These are phyloP conservation scores for Oenanthe oenanthe DNA, from an alignment of 2,113 vertebrate genomes.

Conservation along the genomic window DNA sequence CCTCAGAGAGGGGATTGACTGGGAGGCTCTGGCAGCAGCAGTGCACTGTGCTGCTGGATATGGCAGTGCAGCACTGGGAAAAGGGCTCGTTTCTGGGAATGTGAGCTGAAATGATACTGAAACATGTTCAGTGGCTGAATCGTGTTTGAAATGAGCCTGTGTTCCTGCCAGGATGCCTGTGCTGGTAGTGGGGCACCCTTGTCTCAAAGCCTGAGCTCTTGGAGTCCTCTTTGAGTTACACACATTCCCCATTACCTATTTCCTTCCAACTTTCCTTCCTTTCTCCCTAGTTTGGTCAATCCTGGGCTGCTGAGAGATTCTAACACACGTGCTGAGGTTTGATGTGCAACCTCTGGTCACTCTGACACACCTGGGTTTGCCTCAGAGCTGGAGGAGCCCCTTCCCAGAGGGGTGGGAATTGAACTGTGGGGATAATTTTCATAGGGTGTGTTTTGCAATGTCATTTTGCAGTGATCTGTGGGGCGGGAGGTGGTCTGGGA, in stretches of 20 bases:
- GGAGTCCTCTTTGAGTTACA: background rate
- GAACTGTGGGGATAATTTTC: background rate
- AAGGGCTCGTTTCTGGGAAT: background rate
- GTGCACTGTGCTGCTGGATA: background rate
- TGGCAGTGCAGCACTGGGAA: rapidly evolving
- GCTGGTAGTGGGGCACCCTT: background rate
- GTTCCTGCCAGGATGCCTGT: background rate
- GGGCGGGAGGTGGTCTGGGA: background rate
- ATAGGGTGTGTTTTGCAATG: background rate
- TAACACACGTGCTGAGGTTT: rapidly evolving
- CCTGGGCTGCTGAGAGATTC: background rate
- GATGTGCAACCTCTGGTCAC: rapidly evolving
- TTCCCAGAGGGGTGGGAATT: background rate
- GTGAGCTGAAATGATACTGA: background rate
- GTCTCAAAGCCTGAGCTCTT: background rate
- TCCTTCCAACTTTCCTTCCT: background rate
- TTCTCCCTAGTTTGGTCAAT: background rate
- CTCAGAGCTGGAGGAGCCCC: background rate
- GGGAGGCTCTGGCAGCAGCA: background rate
- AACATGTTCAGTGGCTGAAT: background rate
- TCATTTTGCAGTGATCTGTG: background rate
- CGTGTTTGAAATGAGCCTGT: rapidly evolving
- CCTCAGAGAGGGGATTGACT: rapidly evolving
- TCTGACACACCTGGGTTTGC: background rate
- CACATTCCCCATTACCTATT: background rate